A percentile compares a stretch with the other conserved stretches of the same genome.
Conservation (phyloP, 2,888 invertebrate species). For the Entomobrya proxima region DNA sequence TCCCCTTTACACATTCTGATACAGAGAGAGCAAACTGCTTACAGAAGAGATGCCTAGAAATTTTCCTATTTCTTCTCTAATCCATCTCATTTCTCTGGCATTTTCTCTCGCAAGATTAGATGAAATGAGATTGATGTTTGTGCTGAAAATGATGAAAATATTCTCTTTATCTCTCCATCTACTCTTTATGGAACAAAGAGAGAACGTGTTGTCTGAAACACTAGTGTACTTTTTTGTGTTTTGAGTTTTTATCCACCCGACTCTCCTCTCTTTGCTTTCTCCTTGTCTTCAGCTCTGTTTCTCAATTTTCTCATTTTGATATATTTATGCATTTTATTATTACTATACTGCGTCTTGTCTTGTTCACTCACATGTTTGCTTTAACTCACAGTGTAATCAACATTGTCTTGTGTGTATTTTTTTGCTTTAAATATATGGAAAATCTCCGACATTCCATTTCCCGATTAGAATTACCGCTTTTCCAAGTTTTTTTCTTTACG, state of each 20-base stretch:
- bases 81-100: slow-evolving; percentile 60
- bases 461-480: too few relatives aligned
- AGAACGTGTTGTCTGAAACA: background rate
- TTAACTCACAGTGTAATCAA: slow-evolving; percentile 13
- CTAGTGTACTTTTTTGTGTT: background rate
- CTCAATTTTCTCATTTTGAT: slow-evolving; percentile 23
- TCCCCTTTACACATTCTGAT: background rate
- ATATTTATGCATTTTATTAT: slow-evolving; percentile 56
- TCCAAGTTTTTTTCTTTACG: background rate
- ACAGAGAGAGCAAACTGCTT: background rate
- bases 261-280: background rate
- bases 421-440: too few relatives aligned
- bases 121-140: slow-evolving; percentile 63
- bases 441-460: too few relatives aligned
- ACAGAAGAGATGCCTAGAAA: background rate
- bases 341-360: background rate
- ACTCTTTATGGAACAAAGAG: background rate
- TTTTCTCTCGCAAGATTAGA: slow-evolving; percentile 60
- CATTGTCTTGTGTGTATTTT: background rate
- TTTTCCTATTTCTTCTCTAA: slow-evolving; percentile 33
- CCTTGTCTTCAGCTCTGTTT: slow-evolving; percentile 10
- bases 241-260: background rate
- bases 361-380: background rate
- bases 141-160: slow-evolving; percentile 61
- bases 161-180: background rate